Base-by-base conservation (phyloP, 2,797 vertebrate genomes). In the Enteromius radiatus region DNA sequence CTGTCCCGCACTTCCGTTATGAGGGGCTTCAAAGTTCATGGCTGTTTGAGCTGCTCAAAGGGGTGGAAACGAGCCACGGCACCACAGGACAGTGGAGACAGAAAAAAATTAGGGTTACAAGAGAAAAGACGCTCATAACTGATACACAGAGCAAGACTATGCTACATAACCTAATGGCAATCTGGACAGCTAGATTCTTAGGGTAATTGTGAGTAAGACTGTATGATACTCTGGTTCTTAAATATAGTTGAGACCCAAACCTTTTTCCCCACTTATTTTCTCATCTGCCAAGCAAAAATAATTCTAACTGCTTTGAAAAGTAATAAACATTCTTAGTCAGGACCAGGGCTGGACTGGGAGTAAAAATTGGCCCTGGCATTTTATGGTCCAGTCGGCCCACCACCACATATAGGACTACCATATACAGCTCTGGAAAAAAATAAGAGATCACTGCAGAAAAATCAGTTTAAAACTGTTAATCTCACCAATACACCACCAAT, bases 1-100 rank as follows among this genome's bases (percentile, higher is more conserved):
- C 92, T 92, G 94, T 76, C 93, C 90, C 89, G 90, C 91, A 95
- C 95, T 97, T 98, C 97, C 96, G 92, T 95, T 93, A 96, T 95
- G 93, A 93, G 93, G 94, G 93, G 93, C 93, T 92, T 93, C 89
- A 90, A 93, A 96, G 95, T 96, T 95, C 92, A 94, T 88, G 93
- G 93, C 92, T 95, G 95, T 96, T 95, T 95, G 88, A 96, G 94
- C 88, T 86, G 92, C 92, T 93, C 91, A 90, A 91, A 92, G 91
- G 94, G 93, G 86, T 90, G 82, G 88, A 92, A 93, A 89, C 87
- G 36, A 81, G 65, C 84, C 49, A 80, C 47, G 80, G 84, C 80
- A 75, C 81, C 43, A 75, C 65, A 80, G 74, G 47, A 83, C 41
- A 33, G 41, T 9, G 54, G 71, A 73, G 36, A 61, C 45, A 59